Evolutionary conservation across 2,888 invertebrate species (phyloP).

Genomic region (Phoronis australis): DNA sequence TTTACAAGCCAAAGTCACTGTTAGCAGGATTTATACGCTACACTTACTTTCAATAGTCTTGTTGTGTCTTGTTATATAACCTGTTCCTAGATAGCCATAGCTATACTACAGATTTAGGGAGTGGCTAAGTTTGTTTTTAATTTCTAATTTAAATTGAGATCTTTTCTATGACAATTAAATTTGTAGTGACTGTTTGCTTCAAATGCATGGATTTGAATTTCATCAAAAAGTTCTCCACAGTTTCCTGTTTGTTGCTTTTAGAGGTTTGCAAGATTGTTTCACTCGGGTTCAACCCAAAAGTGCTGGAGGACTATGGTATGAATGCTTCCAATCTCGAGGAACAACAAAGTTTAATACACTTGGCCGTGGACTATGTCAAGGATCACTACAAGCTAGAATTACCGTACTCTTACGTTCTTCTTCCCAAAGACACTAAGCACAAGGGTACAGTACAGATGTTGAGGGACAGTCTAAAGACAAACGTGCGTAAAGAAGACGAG

Average conservation of each 20-base stretch:
- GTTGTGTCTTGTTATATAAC: too few relatives aligned
- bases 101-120: too few relatives aligned
- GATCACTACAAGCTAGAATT: conserved; percentile 30
- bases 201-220: too few relatives aligned
- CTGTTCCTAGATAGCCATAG: too few relatives aligned
- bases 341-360: conserved; percentile 32
- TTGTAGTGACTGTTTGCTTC: too few relatives aligned
- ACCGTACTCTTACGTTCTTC: conserved; percentile 26
- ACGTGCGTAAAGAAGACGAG: conserved; percentile 23
- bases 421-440: conserved; percentile 18
- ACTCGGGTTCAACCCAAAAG: conserved; percentile 38
- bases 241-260: conserved; percentile 13
- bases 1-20: too few relatives aligned
- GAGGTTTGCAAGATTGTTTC: conserved; percentile 24
- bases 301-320: conserved; percentile 35
- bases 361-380: conserved; percentile 40
- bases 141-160: too few relatives aligned
- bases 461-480: conserved; percentile 23
- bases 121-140: too few relatives aligned
- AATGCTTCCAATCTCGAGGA: conserved; percentile 25
- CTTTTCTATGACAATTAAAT: too few relatives aligned
- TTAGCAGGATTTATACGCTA: too few relatives aligned
- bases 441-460: conserved; percentile 32
- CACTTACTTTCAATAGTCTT: too few relatives aligned
- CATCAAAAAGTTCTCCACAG: background rate